phyloP scores from a whole-genome alignment of 2,888 invertebrate species.

The Caenorhabditis afra region DNA sequence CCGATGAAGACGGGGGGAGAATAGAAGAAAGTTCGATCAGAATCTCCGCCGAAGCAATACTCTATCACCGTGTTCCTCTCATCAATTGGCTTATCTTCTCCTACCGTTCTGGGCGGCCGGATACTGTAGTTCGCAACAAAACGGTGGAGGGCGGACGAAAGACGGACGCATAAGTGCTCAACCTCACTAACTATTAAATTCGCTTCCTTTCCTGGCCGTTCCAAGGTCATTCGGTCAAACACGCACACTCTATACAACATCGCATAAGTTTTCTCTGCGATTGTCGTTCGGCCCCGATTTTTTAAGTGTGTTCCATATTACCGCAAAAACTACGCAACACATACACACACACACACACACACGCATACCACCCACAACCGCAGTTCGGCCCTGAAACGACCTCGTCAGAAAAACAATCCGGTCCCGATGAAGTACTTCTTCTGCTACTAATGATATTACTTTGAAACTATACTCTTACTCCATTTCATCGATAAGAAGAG shows the following conservation, averaged over 20 bases:
- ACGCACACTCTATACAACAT: conserved; percentile 24
- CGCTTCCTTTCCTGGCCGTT: conserved; percentile 46
- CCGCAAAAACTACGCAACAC: conserved; percentile 55
- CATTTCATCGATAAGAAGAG: conserved; percentile 1
- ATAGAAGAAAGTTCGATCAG: conserved; percentile 12
- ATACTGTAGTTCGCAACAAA: conserved; percentile 25
- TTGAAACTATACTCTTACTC: not conserved
- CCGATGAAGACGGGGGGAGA: not conserved
- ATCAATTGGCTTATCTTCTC: conserved; percentile 29
- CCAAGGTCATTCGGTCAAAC: conserved; percentile 58
- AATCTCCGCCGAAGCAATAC: conserved; percentile 1
- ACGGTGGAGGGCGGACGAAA: not conserved
- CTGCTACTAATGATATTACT: conserved; percentile 22
- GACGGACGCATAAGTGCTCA: conserved; percentile 44
- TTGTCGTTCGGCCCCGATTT: conserved; percentile 57
- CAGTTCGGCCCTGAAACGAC: not conserved
- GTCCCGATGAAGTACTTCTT: conserved; percentile 33
- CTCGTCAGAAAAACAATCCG: too few relatives aligned
- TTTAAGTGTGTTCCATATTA: conserved; percentile 61
- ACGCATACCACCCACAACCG: not conserved
- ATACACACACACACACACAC: conserved; percentile 16
- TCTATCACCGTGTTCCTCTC: conserved; percentile 7
- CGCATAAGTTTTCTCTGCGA: conserved; percentile 39
- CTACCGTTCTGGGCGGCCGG: conserved; percentile 12
- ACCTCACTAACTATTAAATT: conserved; percentile 45